A percentile compares a stretch with the other conserved stretches of the same genome.
phyloP scores from a whole-genome alignment of 2,888 invertebrate species.

The Caenorhabditis imperialis region DNA sequence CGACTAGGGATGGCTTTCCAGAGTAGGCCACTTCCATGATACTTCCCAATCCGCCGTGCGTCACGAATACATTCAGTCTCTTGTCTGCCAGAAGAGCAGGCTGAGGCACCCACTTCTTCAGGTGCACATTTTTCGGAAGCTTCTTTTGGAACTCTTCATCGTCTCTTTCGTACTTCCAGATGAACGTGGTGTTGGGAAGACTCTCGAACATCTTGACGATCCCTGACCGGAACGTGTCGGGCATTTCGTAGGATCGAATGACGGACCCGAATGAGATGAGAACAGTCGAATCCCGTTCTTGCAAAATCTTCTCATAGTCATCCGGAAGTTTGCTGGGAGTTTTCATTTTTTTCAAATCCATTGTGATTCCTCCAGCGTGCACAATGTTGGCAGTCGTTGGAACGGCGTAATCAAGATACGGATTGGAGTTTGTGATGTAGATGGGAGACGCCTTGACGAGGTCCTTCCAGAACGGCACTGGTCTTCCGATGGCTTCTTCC shows the following conservation, averaged over 20 bases:
- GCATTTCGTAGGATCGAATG: conserved; percentile 41
- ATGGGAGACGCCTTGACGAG: conserved; percentile 17
- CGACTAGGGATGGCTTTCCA: conserved; percentile 36
- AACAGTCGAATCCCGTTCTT: conserved; percentile 32
- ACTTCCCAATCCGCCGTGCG: conserved; percentile 36
- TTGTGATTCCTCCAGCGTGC: conserved; percentile 36
- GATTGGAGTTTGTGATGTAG: conserved; percentile 29
- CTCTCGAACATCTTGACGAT: conserved; percentile 34
- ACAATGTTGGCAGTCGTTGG: conserved; percentile 16
- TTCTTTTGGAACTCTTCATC: conserved; percentile 1
- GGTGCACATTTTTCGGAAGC: conserved; percentile 23
- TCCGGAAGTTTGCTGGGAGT: conserved; percentile 11
- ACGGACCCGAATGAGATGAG: conserved; percentile 52
- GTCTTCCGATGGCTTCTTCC: conserved; percentile 7
- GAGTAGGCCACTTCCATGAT: conserved; percentile 39
- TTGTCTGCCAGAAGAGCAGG: conserved; percentile 38
- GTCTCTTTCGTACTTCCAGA: conserved; percentile 34
- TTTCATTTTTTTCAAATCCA: conserved; percentile 14
- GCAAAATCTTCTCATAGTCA: conserved; percentile 40
- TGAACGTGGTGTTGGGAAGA: conserved; percentile 31
- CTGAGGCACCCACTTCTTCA: conserved; percentile 37
- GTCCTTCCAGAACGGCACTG: conserved; percentile 21
- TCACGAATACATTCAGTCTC: conserved; percentile 32
- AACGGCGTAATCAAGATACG: conserved; percentile 24
- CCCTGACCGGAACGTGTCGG: conserved; percentile 28